phyloP scores from a whole-genome alignment of 2,113 vertebrate species.

The Nothobranchius furzeri region DNA sequence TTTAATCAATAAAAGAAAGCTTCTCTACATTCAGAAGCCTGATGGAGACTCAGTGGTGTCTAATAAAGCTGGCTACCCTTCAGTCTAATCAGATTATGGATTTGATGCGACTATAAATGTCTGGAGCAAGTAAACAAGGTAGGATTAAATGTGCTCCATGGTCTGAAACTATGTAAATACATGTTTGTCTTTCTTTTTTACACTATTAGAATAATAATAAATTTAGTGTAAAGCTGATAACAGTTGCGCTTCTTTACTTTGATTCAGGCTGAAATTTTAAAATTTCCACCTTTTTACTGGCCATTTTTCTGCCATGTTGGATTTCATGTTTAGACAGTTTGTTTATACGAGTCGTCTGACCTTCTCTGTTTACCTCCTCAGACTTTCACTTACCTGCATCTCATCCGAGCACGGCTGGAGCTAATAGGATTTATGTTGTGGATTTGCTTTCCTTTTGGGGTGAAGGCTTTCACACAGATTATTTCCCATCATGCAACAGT shows the following conservation, averaged over 20 bases:
- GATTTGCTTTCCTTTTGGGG: conserved; percentile 20
- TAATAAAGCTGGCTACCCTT: conserved; percentile 40
- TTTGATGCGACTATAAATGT: conserved; percentile 13
- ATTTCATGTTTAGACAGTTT: neutral
- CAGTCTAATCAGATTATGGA: conserved; percentile 48
- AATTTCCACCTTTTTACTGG: neutral
- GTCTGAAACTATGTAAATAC: conserved; percentile 65
- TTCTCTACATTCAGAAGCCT: conserved; percentile 27
- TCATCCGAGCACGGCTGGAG: conserved; percentile 62
- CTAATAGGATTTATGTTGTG: conserved; percentile 66
- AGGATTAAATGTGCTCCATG: conserved; percentile 16
- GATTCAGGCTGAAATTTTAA: neutral
- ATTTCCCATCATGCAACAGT: conserved; percentile 24
- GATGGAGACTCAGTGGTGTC: conserved; percentile 30
- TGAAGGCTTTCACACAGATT: conserved; percentile 44
- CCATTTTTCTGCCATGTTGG: neutral
- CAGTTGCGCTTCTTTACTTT: neutral
- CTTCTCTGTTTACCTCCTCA: conserved; percentile 19
- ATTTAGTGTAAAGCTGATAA: conserved; percentile 27
- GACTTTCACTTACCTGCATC: conserved; percentile 15
- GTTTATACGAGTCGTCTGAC: neutral
- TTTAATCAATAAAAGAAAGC: neutral
- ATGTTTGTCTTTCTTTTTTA: conserved; percentile 64
- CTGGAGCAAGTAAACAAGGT: conserved; percentile 37
- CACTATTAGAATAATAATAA: conserved; percentile 57